Percentiles rank a stretch among this genome's conserved stretches.
Conservation (phyloP, 2,888 invertebrate genomes). For the Zeuzera pyrina region DNA sequence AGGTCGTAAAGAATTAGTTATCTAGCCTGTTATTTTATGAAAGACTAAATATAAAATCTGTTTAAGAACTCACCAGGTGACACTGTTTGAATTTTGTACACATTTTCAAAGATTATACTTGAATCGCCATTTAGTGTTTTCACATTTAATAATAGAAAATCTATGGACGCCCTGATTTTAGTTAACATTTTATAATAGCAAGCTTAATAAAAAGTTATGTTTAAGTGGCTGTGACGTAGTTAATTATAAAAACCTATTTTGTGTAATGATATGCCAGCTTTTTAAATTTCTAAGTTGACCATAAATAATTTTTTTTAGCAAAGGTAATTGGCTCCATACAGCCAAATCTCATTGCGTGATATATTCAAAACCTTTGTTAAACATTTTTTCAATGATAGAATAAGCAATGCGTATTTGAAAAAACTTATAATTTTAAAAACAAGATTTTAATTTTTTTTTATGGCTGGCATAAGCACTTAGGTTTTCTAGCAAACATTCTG, state of each 20-base stretch:
- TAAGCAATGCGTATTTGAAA: too few species aligned
- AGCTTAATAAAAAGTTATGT: conserved; percentile 17
- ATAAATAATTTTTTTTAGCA: background rate
- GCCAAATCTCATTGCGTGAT: too few species aligned
- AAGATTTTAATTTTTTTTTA: conserved; percentile 3
- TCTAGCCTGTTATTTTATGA: too few species aligned
- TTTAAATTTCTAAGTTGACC: background rate
- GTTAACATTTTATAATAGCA: background rate
- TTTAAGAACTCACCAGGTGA: too few species aligned
- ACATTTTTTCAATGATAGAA: background rate
- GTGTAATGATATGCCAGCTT: background rate
- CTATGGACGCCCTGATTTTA: background rate
- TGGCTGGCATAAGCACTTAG: conserved; percentile 20
- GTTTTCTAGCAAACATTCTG: conserved; percentile 20
- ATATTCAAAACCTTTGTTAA: too few species aligned
- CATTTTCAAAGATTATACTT: too few species aligned
- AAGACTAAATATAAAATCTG: too few species aligned
- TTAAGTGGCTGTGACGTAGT: conserved; percentile 63
- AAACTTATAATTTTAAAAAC: background rate
- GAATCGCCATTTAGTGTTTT: too few species aligned
- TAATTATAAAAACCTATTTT: conserved; percentile 20
- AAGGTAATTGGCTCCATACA: background rate
- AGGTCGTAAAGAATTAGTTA: too few species aligned
- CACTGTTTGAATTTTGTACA: too few species aligned
- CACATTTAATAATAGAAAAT: too few species aligned